Evolutionary conservation across 2,888 invertebrate genomes (phyloP).

Genomic region (Lasioglossum villosulum): DNA sequence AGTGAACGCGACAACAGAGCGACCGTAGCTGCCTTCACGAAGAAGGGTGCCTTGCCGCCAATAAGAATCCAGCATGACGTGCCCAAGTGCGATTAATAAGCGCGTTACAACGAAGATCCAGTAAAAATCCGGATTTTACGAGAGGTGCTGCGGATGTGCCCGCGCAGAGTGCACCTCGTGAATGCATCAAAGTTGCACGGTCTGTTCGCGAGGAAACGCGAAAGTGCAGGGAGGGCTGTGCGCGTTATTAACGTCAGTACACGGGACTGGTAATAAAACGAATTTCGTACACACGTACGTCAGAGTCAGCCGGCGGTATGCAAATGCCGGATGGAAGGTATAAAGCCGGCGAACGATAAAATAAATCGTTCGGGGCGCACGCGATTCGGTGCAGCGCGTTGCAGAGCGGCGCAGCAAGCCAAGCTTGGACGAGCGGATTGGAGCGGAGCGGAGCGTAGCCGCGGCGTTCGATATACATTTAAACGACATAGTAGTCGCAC

Average conservation of each 20-base stretch:
- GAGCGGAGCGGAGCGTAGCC: constrained; percentile 11
- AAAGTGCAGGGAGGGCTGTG: constrained; percentile 16
- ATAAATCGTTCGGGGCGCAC: constrained; percentile 61
- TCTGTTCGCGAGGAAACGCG: background rate
- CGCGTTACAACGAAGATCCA: constrained; percentile 25
- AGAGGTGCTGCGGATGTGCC: constrained; percentile 13
- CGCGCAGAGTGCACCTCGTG: constrained; percentile 6
- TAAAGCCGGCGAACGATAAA: constrained; percentile 62
- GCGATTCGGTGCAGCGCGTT: constrained; percentile 54
- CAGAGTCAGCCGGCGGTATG: constrained; percentile 50
- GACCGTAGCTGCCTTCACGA: background rate
- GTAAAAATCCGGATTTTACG: constrained; percentile 42
- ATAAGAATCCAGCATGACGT: constrained; percentile 15
- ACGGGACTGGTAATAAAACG: constrained; percentile 53
- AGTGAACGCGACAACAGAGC: background rate
- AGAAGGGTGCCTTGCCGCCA: constrained; percentile 4
- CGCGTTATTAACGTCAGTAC: constrained; percentile 58
- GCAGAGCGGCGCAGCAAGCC: background rate
- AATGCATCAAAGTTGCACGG: constrained; percentile 40
- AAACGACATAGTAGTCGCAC: constrained; percentile 67
- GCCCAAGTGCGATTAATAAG: constrained; percentile 45
- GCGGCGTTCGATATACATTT: constrained; percentile 63
- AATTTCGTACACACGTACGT: constrained; percentile 58
- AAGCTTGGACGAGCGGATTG: background rate
- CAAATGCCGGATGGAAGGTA: constrained; percentile 57